Evolutionary conservation across 2,888 invertebrate species (phyloP), one percentile per base, ranked within the genome.

Genomic region (Sinhomidia bicolor): DNA sequence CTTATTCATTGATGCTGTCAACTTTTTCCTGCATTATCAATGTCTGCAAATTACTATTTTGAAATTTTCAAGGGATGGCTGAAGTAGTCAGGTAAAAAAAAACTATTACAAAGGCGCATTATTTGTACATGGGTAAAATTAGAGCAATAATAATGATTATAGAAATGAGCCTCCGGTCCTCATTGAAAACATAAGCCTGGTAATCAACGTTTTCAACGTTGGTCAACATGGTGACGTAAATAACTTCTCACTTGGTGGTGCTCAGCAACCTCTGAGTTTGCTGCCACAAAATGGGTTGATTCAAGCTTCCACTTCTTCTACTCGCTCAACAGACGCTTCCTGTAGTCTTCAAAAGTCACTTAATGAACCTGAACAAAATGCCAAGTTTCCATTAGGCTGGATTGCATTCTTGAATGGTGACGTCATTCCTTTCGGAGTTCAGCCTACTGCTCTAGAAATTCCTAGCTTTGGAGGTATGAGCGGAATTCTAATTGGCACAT

Each of bases 111-210:
- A 51, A 29, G 7, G 1, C 17, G 26, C n/a, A 51, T 36, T n/a
- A 36, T 36, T 7, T 44, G 9, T 44, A 44, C 26, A 41, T 32
- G 9, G 23, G 14, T 71, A 20, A 20, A 36, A n/a, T 65, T 65
- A 36, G 12, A 29, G 2, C 9, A 14, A 2, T 36, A 36, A 36
- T 57, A 10, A 17, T 12, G 9, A 47, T 80, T 62, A 20, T 17
- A 89, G 89, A 14, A 84, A 80, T 36, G 89, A 89, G 54, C 74
- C 89, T 20, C 85, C 89, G 17, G 89, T 89, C 5, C 57, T 85
- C 0, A 88, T 88, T 47, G 88, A 88, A 71, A 88, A 88, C 79
- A 84, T 88, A 9, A 89, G 57, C 51, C 20, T 89, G 10, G 68
- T 89, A 47, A 89, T 89, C 17, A 89, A 89, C 57, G 89, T 89